These are phyloP conservation scores for Chamaea fasciata DNA, from an alignment of 2,113 vertebrate species.

Conservation along the genomic window DNA sequence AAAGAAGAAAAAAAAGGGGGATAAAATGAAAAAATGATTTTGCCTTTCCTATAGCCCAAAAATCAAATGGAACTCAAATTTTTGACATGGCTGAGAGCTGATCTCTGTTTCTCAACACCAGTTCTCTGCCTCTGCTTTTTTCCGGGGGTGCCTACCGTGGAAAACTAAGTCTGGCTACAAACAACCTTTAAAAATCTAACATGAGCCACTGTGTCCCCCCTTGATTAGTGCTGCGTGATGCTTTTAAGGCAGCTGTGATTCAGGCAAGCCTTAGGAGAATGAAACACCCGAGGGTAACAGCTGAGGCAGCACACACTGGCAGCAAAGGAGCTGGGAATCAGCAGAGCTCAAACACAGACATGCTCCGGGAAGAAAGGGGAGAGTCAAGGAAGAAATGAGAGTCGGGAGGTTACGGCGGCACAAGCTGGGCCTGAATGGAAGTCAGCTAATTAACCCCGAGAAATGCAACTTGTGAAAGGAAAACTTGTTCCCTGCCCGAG, in stretches of 20 bases:
- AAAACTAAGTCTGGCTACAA: background rate
- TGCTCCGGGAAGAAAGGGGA: background rate
- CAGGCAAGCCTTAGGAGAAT: background rate
- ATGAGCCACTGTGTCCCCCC: background rate
- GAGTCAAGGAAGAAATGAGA: background rate
- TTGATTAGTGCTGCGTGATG: background rate
- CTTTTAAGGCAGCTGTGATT: background rate
- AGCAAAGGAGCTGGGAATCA: background rate
- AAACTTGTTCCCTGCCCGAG: background rate
- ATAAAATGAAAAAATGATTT: fast-evolving
- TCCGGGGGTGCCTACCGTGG: background rate
- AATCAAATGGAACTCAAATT: background rate
- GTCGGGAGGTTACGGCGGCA: background rate
- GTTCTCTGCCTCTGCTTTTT: background rate
- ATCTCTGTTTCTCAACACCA: background rate
- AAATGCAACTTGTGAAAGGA: background rate
- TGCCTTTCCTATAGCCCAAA: background rate
- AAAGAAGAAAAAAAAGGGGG: background rate
- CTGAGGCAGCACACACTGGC: background rate
- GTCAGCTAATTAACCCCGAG: constrained; percentile 19
- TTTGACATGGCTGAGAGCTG: background rate
- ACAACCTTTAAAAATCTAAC: background rate
- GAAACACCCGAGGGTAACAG: background rate
- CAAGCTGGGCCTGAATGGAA: constrained; percentile 10
- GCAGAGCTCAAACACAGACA: background rate